Conservation (phyloP, 1,140 invertebrate genomes). For the Drosophila navojoa region DNA sequence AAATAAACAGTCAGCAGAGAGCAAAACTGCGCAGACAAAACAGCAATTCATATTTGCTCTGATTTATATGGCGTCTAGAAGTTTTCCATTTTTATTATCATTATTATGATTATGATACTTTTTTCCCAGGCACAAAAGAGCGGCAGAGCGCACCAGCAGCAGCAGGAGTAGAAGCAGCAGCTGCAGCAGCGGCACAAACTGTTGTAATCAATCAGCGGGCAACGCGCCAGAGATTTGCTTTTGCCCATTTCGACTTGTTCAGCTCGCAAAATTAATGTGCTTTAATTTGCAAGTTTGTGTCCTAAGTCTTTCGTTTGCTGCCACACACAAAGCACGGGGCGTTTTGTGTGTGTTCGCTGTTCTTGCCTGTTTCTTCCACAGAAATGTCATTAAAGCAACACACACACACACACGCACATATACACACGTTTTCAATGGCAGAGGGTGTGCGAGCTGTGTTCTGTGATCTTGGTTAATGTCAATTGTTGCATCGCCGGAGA, state of each 20-base stretch:
- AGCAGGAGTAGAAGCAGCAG: not conserved
- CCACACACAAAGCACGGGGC: conserved; percentile 66
- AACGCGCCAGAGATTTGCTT: conserved; percentile 45
- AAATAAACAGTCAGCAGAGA: conserved; percentile 67
- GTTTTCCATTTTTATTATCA: conserved; percentile 83
- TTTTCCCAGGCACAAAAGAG: conserved; percentile 53
- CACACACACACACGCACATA: conserved; percentile 50
- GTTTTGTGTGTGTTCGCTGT: conserved; percentile 12
- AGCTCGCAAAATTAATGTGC: conserved; percentile 72
- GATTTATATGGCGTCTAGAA: conserved; percentile 83
- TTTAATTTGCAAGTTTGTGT: conserved; percentile 82
- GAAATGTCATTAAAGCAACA: conserved; percentile 80
- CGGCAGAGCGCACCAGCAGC: not conserved
- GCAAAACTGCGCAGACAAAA: conserved; percentile 59
- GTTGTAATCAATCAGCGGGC: conserved; percentile 73
- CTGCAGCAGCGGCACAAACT: conserved; percentile 5
- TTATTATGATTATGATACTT: conserved; percentile 77
- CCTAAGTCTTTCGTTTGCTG: conserved; percentile 76
- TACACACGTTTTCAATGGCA: conserved; percentile 1
- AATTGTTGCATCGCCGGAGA: conserved; percentile 70
- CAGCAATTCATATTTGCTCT: conserved; percentile 80
- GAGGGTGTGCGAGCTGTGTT: conserved; percentile 60
- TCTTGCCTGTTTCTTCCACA: conserved; percentile 57
- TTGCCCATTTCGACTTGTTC: conserved; percentile 23
- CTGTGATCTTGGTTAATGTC: conserved; percentile 68